Evolutionary conservation across 1,140 invertebrate genomes (phyloP).

Genomic region (Lepidotrigona ventralis): DNA sequence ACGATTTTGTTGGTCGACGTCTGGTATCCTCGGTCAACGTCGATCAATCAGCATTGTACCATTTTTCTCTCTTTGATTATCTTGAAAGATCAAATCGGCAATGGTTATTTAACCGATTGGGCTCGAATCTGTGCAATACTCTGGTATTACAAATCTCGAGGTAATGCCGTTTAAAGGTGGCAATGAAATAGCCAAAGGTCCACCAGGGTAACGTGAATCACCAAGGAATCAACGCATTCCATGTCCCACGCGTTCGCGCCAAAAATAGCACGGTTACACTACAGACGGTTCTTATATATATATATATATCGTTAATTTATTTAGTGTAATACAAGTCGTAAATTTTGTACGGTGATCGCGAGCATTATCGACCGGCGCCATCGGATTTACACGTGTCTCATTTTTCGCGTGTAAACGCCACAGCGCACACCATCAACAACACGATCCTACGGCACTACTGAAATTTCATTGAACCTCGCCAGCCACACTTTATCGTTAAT

Average conservation of each 20-base stretch:
- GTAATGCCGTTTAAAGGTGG: slow-evolving; percentile 14
- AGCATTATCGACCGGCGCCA: slow-evolving; percentile 39
- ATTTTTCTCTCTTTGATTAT: background rate
- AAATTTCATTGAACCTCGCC: slow-evolving; percentile 22
- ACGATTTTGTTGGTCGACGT: background rate
- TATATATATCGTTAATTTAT: slow-evolving; percentile 26
- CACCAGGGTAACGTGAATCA: slow-evolving; percentile 43
- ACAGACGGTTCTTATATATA: slow-evolving; percentile 41
- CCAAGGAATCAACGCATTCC: slow-evolving; percentile 38
- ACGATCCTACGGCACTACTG: background rate
- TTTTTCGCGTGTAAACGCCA: background rate
- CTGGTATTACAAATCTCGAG: background rate
- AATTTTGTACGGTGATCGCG: slow-evolving; percentile 28
- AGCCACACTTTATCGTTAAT: background rate
- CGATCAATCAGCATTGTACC: background rate
- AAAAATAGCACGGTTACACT: slow-evolving; percentile 57
- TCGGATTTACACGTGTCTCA: slow-evolving; percentile 30
- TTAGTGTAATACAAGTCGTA: slow-evolving; percentile 32
- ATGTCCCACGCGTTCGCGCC: slow-evolving; percentile 41
- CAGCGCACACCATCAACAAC: background rate
- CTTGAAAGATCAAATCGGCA: background rate
- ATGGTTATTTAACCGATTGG: background rate
- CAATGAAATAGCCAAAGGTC: slow-evolving; percentile 4
- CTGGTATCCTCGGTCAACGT: background rate
- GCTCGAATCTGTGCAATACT: background rate